Evolutionary conservation across 1,140 invertebrate species (phyloP), one percentile per base, ranked within the genome.

Genomic region (Oedothorax gibbosus): DNA sequence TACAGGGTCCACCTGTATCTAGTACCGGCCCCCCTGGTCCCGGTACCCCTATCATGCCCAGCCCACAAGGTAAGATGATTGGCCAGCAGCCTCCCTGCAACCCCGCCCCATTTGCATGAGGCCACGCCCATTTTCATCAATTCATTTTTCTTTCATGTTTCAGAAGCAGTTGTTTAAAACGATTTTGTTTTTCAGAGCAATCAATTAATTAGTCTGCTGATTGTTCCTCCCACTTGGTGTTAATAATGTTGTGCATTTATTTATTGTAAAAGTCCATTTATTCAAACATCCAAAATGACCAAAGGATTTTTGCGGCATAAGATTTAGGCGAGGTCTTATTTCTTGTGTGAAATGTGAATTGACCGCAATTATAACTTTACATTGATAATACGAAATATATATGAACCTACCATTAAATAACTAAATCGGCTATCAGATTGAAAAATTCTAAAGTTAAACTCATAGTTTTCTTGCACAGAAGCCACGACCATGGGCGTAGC

Each of bases 31-130:
- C 86, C 50, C 87, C 92, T 65, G 91, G 91, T 71, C 92, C 92
- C 65, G 97, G 97, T 64, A 98, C 97, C 87, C 97, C 97, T 20
- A 98, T 98, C 86, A 98, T 99, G 97, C 97, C 97, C 76, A 98
- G 96, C 91, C 97, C 97, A 87, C 97, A 98, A 93, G 94, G 95
- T 91, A 92, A 83, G 56, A 65, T 78, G 12, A 71, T 71, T 71
- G 49, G 53, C 10, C 35, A 21, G n/a, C n/a, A 18, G 5, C 73
- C 53, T 77, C 75, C 50, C 2, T 15, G 10, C 11, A 12, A 60
- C 35, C 49, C 15, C 20, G 15, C 35, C 57, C 66, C 11, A 20
- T 57, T 50, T 77, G 49, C 51, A 20, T 71, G 18, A 64, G 56
- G 68, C 66, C 73, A 71, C 80, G 69, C 57, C 72, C 54, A 73